Evolutionary conservation across 2,797 vertebrate species (phyloP), one percentile per base, ranked within the genome.

Genomic region (Typhlichthys subterraneus): DNA sequence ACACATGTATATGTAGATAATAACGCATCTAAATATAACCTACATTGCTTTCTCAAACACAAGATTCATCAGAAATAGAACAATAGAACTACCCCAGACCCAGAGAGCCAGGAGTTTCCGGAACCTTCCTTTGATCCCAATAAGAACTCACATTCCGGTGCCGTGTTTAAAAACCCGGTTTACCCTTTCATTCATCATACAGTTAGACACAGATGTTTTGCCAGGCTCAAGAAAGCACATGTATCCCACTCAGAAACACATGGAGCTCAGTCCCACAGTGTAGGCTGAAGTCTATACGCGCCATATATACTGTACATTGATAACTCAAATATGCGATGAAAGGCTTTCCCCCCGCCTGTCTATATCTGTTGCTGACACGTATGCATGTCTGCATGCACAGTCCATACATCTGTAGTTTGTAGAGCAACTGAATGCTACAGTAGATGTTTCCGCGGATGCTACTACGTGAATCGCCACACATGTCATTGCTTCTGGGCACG

Each of bases 91-190:
- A 53, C 59, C 23, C 23, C 23, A 29, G 23, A 77, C 66, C 76
- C 69, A 70, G 63, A 78, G 19, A 1, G n/a, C 49, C 57, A 54
- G 0, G 11, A 61, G 56, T 71, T 76, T 79, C 71, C 69, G 59
- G 65, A 53, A 52, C 12, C 49, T 19, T 57, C 19, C 60, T 85
- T 82, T 80, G 73, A 86, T 77, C 62, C 52, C 4, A 3, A 64
- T 60, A 5, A 1, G 52, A 81, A 85, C 76, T 77, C 63, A 29
- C 59, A 77, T 81, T 77, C 76, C 75, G 47, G 14, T 56, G 45
- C 80, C 68, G 55, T 70, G 69, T 79, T 76, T 69, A 70, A 84
- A 82, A 72, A 12, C 61, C 61, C 58, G 82, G 77, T 88, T 87
- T 84, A 85, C 70, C 53, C 68, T 76, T 75, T 71, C 63, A 61